These are phyloP conservation scores for Salarias fasciatus DNA, from an alignment of 2,797 vertebrate species.

Conservation along the genomic window DNA sequence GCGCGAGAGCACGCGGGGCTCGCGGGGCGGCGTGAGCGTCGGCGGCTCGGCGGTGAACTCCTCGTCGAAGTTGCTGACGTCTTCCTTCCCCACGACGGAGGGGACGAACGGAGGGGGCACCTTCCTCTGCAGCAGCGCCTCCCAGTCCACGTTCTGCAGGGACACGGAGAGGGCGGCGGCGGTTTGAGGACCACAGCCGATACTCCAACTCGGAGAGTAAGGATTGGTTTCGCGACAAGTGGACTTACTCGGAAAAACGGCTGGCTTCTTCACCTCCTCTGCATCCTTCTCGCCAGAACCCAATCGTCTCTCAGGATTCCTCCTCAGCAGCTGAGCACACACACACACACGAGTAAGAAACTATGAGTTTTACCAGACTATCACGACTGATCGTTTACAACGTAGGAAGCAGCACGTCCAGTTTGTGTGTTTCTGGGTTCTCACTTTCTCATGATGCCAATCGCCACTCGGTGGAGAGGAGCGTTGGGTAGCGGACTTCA, in stretches of 20 bases:
- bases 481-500: constrained; percentile 92
- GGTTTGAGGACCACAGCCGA: too few species aligned
- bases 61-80: constrained; percentile 91
- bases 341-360: too few species aligned
- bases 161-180: too few species aligned
- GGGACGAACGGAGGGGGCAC: constrained; percentile 87
- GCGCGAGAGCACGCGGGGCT: constrained; percentile 82
- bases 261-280: constrained; percentile 91
- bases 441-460: constrained; percentile 90
- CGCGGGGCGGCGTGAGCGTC: constrained; percentile 87
- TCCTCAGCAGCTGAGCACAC: constrained; percentile 82
- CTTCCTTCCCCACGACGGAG: constrained; percentile 79
- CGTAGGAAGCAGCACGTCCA: constrained; percentile 18
- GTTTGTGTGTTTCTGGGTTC: too few species aligned
- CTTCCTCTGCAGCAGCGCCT: constrained; percentile 83
- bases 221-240: too few species aligned
- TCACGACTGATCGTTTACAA: too few species aligned
- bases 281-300: constrained; percentile 89
- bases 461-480: constrained; percentile 91
- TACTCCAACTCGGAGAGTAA: too few species aligned
- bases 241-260: constrained; percentile 89
- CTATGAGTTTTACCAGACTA: too few species aligned
- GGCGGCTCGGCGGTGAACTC: constrained; percentile 90
- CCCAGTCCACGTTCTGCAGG: constrained; percentile 84
- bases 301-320: constrained; percentile 88